Percentiles rank a stretch among this genome's conserved stretches.
Evolutionary conservation across 2,797 vertebrate species (phyloP).

Genomic region (Scolopax bukidnonensis): DNA sequence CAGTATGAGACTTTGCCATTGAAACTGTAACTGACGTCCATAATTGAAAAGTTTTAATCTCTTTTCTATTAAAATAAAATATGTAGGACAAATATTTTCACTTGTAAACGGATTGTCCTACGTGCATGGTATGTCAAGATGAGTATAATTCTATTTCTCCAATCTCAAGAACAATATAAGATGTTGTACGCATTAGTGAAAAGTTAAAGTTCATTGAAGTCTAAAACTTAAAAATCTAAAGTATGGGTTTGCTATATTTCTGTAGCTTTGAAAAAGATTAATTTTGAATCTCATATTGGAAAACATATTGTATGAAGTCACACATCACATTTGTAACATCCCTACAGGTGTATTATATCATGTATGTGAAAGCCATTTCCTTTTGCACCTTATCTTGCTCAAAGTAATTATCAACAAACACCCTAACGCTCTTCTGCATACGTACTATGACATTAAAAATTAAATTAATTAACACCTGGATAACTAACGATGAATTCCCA

Average conservation of each 20-base stretch:
- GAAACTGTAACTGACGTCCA: not conserved
- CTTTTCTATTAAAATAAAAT: not conserved
- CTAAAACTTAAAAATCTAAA: not conserved
- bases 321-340: not conserved
- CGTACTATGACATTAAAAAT: not conserved
- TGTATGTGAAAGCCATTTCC: not conserved
- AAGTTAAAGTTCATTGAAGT: not conserved
- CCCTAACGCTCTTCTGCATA: not conserved
- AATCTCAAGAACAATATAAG: not conserved
- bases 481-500: not conserved
- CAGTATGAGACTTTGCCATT: rapidly evolving
- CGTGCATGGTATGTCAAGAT: not conserved
- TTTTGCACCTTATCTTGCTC: not conserved
- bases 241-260: not conserved
- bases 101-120: not conserved
- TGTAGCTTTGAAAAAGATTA: not conserved
- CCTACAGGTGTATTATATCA: not conserved
- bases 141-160: not conserved
- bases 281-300: not conserved
- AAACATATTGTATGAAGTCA: not conserved
- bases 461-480: constrained; percentile 14
- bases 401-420: constrained; percentile 7
- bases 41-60: not conserved
- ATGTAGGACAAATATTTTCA: not conserved
- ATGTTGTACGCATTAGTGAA: not conserved